These are phyloP conservation scores for Syrmaticus mikado DNA, from an alignment of 2,113 vertebrate genomes.

Conservation along the genomic window DNA sequence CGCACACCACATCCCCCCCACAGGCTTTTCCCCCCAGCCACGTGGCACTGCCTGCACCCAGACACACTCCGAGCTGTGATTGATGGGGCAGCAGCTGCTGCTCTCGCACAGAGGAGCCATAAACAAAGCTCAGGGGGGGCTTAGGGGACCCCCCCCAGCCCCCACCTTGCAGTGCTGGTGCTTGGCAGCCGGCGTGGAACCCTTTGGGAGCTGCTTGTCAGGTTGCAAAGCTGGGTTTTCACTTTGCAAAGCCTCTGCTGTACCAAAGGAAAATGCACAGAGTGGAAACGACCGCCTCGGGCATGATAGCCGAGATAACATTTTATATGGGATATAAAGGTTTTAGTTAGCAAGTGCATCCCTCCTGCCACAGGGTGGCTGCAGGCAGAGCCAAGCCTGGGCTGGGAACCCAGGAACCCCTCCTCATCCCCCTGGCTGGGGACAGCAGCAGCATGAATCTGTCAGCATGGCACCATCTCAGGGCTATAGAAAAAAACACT, in stretches of 20 bases:
- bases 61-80: accelerated
- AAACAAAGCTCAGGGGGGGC: background rate
- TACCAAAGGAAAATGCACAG: background rate
- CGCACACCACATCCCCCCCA: background rate
- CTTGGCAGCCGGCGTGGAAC: background rate
- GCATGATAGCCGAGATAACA: background rate
- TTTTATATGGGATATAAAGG: background rate
- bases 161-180: background rate
- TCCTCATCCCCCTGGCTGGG: background rate
- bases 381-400: background rate
- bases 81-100: background rate
- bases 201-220: background rate
- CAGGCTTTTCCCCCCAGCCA: accelerated
- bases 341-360: background rate
- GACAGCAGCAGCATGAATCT: background rate
- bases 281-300: background rate
- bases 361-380: background rate
- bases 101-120: background rate
- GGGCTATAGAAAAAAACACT: background rate
- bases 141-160: accelerated
- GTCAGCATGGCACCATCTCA: background rate
- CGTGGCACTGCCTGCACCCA: background rate
- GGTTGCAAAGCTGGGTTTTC: background rate
- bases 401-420: background rate
- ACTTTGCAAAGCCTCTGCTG: background rate